phyloP scores from a whole-genome alignment of 2,888 invertebrate genomes.

The Amblyjoppa proteus region DNA sequence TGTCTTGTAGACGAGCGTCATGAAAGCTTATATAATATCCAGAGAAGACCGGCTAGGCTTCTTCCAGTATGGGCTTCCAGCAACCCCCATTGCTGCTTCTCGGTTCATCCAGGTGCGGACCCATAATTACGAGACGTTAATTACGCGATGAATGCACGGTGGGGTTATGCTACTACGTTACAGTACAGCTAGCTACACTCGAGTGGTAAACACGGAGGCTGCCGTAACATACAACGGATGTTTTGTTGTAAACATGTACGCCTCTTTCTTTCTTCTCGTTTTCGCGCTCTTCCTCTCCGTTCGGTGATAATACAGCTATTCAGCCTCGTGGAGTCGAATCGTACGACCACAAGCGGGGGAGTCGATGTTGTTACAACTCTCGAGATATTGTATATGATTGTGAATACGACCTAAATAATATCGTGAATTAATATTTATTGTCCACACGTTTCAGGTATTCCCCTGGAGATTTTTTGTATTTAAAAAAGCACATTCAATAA shows the following conservation, averaged over 20 bases:
- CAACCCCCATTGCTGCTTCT: conserved; percentile 34
- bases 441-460: too few species aligned
- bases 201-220: conserved; percentile 45
- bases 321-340: conserved; percentile 74
- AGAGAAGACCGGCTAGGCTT: conserved; percentile 65
- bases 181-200: conserved; percentile 64
- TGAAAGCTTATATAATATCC: conserved; percentile 78
- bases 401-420: too few species aligned
- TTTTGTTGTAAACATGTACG: not conserved
- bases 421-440: too few species aligned
- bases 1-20: conserved; percentile 76
- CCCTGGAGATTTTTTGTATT: too few species aligned
- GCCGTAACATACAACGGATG: not conserved
- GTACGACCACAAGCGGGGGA: conserved; percentile 27
- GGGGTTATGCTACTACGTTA: conserved; percentile 31
- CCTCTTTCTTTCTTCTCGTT: conserved; percentile 30
- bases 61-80: conserved; percentile 42
- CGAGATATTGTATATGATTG: conserved; percentile 51
- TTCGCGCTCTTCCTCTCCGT: conserved; percentile 33
- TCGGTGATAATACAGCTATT: conserved; percentile 74
- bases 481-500: too few species aligned
- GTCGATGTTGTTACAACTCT: conserved; percentile 28
- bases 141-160: conserved; percentile 78
- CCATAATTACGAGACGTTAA: conserved; percentile 81
- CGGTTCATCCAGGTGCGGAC: conserved; percentile 68